phyloP scores from a whole-genome alignment of 2,888 invertebrate genomes.

The Strigamia crassipes region DNA sequence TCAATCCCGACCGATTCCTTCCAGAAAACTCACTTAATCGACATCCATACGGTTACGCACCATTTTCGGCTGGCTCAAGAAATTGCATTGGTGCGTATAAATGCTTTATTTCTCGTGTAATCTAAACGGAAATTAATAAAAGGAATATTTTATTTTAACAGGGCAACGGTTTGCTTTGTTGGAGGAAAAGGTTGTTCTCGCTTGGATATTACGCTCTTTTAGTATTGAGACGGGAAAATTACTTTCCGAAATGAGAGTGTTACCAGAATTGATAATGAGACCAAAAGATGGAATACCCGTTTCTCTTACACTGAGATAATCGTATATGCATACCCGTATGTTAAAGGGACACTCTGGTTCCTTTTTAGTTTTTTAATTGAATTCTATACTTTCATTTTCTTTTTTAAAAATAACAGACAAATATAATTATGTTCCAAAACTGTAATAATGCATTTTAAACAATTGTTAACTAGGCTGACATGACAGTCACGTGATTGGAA shows the following conservation, averaged over 20 bases:
- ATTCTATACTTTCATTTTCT: no score
- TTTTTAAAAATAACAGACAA: no score
- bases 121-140: no score
- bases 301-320: not conserved
- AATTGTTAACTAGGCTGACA: no score
- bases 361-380: no score
- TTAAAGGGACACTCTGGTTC: no score
- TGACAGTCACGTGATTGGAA: no score
- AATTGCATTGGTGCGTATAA: not conserved
- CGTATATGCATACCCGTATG: no score
- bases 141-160: not conserved
- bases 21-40: not conserved
- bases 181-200: slow-evolving; percentile 34
- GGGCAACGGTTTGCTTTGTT: slow-evolving; percentile 34
- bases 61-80: not conserved
- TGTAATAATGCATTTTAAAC: no score
- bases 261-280: slow-evolving; percentile 1
- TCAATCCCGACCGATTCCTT: not conserved
- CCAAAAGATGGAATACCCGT: not conserved
- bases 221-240: not conserved
- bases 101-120: no score
- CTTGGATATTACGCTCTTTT: not conserved
- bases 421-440: no score
- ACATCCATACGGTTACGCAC: not conserved
- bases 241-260: not conserved